A percentile compares a stretch with the other conserved stretches of the same genome.
phyloP scores from a whole-genome alignment of 2,113 vertebrate species.

The Siphamia tubifer region DNA sequence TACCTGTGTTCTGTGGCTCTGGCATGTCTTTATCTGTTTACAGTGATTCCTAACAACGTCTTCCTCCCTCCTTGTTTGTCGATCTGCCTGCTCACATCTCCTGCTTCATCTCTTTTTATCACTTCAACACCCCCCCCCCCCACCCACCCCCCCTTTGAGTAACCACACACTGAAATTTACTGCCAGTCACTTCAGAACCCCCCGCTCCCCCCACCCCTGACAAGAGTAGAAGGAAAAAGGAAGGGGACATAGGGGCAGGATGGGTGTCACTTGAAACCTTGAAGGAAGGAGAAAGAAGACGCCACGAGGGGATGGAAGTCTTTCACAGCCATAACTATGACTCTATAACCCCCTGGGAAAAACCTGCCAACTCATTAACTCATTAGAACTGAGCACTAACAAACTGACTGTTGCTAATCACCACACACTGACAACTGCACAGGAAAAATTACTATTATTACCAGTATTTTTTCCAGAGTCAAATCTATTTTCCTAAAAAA shows the following conservation, averaged over 20 bases:
- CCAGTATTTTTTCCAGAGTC: too few species aligned
- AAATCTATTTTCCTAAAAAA: too few species aligned
- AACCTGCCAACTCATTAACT: conserved; percentile 59
- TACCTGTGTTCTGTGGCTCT: conserved; percentile 79
- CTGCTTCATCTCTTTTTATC: conserved; percentile 76
- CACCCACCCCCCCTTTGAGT: not conserved
- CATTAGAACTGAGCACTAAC: conserved; percentile 25
- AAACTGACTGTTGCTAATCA: conserved; percentile 32
- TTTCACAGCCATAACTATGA: conserved; percentile 36
- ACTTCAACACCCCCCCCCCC: conserved; percentile 22
- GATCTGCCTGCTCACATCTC: conserved; percentile 49
- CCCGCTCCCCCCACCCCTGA: conserved; percentile 1
- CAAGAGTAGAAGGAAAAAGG: conserved; percentile 46
- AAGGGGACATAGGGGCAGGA: conserved; percentile 57
- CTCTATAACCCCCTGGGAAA: conserved; percentile 14
- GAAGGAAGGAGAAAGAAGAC: conserved; percentile 58
- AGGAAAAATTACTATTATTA: too few species aligned
- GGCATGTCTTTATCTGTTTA: conserved; percentile 74
- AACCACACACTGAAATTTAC: not conserved
- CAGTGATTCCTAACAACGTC: conserved; percentile 53
- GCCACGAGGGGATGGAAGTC: conserved; percentile 39
- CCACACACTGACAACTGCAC: conserved; percentile 28
- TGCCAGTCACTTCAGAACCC: conserved; percentile 24
- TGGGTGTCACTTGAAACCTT: conserved; percentile 76
- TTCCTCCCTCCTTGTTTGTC: conserved; percentile 53